Evolutionary conservation across 2,888 invertebrate genomes (phyloP), one percentile per base, ranked within the genome.

Genomic region (Steinernema scapterisci): DNA sequence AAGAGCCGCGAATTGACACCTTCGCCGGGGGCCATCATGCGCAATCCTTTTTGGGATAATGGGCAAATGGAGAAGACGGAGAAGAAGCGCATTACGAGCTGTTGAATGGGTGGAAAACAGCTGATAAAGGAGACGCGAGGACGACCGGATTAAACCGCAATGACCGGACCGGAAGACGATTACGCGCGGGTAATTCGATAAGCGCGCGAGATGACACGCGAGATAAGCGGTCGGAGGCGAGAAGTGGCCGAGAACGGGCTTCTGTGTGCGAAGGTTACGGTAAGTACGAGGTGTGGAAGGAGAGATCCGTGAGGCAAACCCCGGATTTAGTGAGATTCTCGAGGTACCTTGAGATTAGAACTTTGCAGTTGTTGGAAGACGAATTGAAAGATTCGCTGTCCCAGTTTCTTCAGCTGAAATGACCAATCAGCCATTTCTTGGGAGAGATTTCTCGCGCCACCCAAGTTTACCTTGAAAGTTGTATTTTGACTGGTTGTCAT

Each of bases 161-260:
- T 63, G 63, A 63, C 63, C 63, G 54, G n/a, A 48, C 48, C 54
- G 54, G 5, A 9, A 38, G 38, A 23, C 54, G 63, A 63, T 63
- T 63, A 16, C 63, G 63, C 25, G 54, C 54, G 54, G 11, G 25
- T 54, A 54, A 54, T 54, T 54, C 63, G 63, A 63, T 63, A 63
- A 63, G 31, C 63, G 63, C 21, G 16, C 63, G 63, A 63, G 63
- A 63, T 63, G 63, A 63, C 63, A 63, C 27, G 27, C 63, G 63
- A 27, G 63, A 63, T 63, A 63, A 63, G 63, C 23, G 63, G 63
- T 31, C 38, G 38, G 9, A 38, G 63, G 2, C 16, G 25, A 63
- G 63, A 16, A 48, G 19, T 19, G 16, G 16, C 48, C 48, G 48
- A 38, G 38, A 48, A 7, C 13, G 48, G 19, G 48, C 48, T 16